A percentile compares a stretch with the other conserved stretches of the same genome.
phyloP scores from a whole-genome alignment of 2,888 invertebrate species.

The Oeneis ivallda region DNA sequence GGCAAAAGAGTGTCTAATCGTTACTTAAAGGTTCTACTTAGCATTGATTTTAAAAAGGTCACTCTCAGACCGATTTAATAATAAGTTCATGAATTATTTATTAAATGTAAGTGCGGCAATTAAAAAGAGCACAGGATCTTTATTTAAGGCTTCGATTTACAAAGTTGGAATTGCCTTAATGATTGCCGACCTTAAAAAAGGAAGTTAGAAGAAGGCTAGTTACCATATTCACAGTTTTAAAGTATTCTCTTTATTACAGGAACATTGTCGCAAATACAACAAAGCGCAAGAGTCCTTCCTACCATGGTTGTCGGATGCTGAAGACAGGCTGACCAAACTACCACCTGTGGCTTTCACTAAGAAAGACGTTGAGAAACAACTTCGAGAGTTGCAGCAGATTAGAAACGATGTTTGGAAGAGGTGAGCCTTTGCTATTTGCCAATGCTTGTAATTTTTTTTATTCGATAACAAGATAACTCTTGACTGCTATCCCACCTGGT shows the following conservation, averaged over 20 bases:
- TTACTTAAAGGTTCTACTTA: no score
- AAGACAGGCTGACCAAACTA: constrained; percentile 90
- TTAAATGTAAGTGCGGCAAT: no score
- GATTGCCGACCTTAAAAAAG: no score
- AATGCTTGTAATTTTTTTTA: not conserved
- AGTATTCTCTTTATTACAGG: constrained; percentile 60
- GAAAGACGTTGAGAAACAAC: constrained; percentile 92
- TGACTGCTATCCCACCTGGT: not conserved
- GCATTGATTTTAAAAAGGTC: no score
- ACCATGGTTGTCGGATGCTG: constrained; percentile 93
- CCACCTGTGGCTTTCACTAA: constrained; percentile 91
- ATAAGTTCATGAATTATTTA: no score
- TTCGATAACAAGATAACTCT: no score
- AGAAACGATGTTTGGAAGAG: constrained; percentile 96
- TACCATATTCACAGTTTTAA: not conserved
- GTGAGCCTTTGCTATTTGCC: constrained; percentile 42
- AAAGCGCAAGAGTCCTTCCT: constrained; percentile 91
- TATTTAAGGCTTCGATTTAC: no score
- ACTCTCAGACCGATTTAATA: no score
- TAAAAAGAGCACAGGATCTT: no score
- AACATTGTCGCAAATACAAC: constrained; percentile 95
- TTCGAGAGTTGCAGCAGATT: constrained; percentile 93
- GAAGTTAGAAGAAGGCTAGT: no score
- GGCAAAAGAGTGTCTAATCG: no score
- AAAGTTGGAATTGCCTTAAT: no score